phyloP scores from a whole-genome alignment of 2,797 vertebrate species.

The Notolabrus celidotus region DNA sequence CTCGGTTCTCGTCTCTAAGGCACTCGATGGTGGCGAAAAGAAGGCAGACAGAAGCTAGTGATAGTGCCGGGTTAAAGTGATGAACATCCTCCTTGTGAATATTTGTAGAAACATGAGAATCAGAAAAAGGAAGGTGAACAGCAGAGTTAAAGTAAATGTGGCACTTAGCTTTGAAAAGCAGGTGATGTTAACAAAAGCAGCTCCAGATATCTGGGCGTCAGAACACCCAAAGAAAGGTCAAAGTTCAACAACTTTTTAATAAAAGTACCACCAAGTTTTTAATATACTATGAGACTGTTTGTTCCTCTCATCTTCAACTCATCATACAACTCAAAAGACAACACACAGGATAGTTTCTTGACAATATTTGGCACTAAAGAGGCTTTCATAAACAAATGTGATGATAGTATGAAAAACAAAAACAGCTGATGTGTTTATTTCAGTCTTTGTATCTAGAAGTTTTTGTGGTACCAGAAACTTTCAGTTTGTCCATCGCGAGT shows the following conservation, averaged over 20 bases:
- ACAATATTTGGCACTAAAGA: conserved; percentile 52
- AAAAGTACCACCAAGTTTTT: conserved; percentile 48
- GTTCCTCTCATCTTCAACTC: conserved; percentile 12
- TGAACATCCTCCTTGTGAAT: not conserved
- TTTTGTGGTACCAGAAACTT: conserved; percentile 14
- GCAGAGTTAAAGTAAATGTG: too few species aligned
- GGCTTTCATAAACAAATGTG: not conserved
- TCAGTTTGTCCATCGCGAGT: conserved; percentile 6
- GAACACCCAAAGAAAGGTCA: conserved; percentile 15
- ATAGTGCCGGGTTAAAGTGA: not conserved
- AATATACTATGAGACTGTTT: conserved; percentile 6
- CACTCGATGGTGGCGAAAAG: conserved; percentile 73
- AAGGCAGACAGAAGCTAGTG: conserved; percentile 57
- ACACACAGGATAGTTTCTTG: conserved; percentile 11
- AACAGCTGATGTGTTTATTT: conserved; percentile 8
- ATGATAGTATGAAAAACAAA: too few species aligned
- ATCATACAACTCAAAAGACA: conserved; percentile 6
- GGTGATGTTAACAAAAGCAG: not conserved
- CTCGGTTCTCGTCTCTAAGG: conserved; percentile 70
- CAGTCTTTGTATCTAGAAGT: conserved; percentile 19
- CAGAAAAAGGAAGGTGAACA: too few species aligned
- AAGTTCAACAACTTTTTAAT: conserved; percentile 21
- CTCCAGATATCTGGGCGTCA: not conserved
- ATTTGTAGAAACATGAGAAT: too few species aligned
- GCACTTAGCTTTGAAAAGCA: too few species aligned